These are phyloP conservation scores for Calliphora vicina DNA, from an alignment of 1,140 invertebrate species.

Conservation along the genomic window DNA sequence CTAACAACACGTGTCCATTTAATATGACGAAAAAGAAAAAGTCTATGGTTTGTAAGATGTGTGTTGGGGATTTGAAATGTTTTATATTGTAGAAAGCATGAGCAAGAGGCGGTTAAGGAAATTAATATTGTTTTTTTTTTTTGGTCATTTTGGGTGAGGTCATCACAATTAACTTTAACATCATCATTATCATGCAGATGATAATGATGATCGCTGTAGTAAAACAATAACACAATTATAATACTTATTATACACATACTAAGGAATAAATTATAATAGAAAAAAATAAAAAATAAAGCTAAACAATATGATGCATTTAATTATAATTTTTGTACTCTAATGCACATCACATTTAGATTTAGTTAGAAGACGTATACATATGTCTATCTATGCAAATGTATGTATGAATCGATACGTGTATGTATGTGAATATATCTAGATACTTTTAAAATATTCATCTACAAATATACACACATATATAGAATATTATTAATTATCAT, in stretches of 20 bases:
- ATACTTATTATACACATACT: too few species aligned
- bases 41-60: background rate
- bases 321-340: background rate
- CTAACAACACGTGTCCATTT: background rate
- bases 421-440: too few species aligned
- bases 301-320: background rate
- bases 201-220: background rate
- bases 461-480: too few species aligned
- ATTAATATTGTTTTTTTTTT: background rate
- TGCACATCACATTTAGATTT: too few species aligned
- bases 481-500: conserved; percentile 2
- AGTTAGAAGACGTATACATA: too few species aligned
- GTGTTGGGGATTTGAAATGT: background rate
- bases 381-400: too few species aligned
- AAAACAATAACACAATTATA: background rate
- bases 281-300: too few species aligned
- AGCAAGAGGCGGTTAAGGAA: background rate
- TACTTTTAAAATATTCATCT: too few species aligned
- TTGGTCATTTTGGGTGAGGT: background rate
- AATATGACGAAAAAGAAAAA: background rate
- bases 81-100: background rate
- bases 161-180: background rate
- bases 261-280: background rate
- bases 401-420: too few species aligned
- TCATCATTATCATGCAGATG: background rate